Percentiles rank a stretch among this genome's conserved stretches.
phyloP scores from a whole-genome alignment of 2,888 invertebrate genomes.

The Ptychoptera contaminata region DNA sequence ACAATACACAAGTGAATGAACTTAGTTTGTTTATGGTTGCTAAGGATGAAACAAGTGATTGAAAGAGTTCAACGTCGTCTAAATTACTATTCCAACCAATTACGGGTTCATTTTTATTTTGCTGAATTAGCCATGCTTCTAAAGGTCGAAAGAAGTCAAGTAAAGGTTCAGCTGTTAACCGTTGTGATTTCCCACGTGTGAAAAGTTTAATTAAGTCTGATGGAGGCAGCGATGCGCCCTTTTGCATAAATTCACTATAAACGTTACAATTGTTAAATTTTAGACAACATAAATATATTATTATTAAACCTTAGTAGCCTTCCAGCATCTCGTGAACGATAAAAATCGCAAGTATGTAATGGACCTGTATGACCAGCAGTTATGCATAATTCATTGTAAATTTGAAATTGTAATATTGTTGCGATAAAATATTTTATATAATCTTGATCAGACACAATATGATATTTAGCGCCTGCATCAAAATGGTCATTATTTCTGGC shows the following conservation, averaged over 20 bases:
- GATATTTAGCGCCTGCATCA: slow-evolving; percentile 71
- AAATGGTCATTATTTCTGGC: slow-evolving; percentile 57
- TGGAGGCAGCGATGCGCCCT: slow-evolving; percentile 49
- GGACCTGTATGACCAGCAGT: slow-evolving; percentile 57
- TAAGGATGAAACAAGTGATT: slow-evolving; percentile 5
- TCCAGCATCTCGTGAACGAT: slow-evolving; percentile 65
- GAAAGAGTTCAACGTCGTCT: slow-evolving; percentile 45
- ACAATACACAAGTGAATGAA: too few relatives aligned
- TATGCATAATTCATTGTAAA: slow-evolving; percentile 60
- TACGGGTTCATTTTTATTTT: slow-evolving; percentile 52
- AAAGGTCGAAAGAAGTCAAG: slow-evolving; percentile 71
- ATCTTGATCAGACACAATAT: slow-evolving; percentile 58
- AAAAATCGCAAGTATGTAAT: slow-evolving; percentile 67
- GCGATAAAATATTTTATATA: slow-evolving; percentile 68
- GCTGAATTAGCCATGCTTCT: slow-evolving; percentile 57
- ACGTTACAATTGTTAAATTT: neutral
- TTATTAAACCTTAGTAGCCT: slow-evolving; percentile 46
- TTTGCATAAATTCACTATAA: slow-evolving; percentile 49
- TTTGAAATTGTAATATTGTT: slow-evolving; percentile 69
- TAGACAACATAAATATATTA: neutral
- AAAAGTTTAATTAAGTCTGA: slow-evolving; percentile 56
- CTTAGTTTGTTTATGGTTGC: too few relatives aligned
- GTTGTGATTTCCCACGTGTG: slow-evolving; percentile 52
- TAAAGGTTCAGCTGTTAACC: slow-evolving; percentile 60
- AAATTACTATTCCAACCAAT: slow-evolving; percentile 60